Conservation (phyloP, 2,113 vertebrate genomes). For the Cyprinodon tularosa region DNA sequence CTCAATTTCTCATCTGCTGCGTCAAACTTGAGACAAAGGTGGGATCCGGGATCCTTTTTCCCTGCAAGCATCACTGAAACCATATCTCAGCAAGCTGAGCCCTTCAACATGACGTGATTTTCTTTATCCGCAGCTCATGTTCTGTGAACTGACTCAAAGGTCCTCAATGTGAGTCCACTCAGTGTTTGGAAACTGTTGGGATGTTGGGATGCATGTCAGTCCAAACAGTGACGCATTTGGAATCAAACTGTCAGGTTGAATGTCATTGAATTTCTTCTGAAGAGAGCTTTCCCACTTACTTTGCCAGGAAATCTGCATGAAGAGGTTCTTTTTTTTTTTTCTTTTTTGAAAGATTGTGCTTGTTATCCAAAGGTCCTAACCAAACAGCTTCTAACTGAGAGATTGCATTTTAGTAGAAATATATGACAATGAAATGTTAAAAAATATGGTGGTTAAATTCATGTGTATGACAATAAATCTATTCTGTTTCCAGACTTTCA, state of each 20-base stretch:
- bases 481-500: too few species aligned
- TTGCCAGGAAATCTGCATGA: constrained; percentile 3
- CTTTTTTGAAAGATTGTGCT: not conserved
- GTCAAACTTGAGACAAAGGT: not conserved
- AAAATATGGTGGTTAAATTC: too few species aligned
- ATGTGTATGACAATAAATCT: too few species aligned
- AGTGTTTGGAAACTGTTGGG: constrained; percentile 40
- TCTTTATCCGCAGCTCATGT: constrained; percentile 60
- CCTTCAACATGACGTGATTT: constrained; percentile 51
- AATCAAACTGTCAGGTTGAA: constrained; percentile 50
- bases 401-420: too few species aligned
- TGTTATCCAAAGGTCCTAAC: not conserved
- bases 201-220: constrained; percentile 44
- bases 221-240: constrained; percentile 32
- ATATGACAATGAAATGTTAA: too few species aligned
- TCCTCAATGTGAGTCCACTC: constrained; percentile 53
- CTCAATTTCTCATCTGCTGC: not conserved
- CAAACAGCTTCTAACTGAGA: too few species aligned
- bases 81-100: constrained; percentile 27
- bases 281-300: constrained; percentile 6
- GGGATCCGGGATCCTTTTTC: not conserved
- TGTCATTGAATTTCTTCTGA: constrained; percentile 35
- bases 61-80: not conserved
- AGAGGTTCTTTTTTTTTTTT: not conserved
- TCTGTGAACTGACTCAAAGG: constrained; percentile 59